Conservation (phyloP, 2,888 invertebrate genomes). For the Drosophila stalkeri region DNA sequence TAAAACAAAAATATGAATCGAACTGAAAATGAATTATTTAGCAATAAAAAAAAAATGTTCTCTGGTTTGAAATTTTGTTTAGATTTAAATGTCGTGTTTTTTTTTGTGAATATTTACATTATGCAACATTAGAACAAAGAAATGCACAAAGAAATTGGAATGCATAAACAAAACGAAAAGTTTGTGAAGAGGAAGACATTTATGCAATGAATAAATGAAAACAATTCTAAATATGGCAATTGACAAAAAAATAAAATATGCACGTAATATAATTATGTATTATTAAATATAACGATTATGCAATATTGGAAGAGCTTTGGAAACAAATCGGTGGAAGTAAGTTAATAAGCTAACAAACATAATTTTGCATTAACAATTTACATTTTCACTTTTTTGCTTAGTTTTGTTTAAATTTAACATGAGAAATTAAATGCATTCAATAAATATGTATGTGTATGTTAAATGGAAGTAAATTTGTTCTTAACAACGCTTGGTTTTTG, state of each 20-base stretch:
- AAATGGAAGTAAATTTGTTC: conserved; percentile 81
- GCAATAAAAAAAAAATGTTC: conserved; percentile 50
- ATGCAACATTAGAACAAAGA: conserved; percentile 64
- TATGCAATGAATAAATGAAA: conserved; percentile 45
- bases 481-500: conserved; percentile 69
- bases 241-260: conserved; percentile 38
- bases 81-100: conserved; percentile 15
- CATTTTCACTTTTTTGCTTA: conserved; percentile 28
- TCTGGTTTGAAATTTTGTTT: conserved; percentile 29
- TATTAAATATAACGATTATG: conserved; percentile 63
- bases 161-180: conserved; percentile 75
- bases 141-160: conserved; percentile 75
- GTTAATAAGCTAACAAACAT: conserved; percentile 74
- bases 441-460: conserved; percentile 65
- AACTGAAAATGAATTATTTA: conserved; percentile 51
- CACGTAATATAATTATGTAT: conserved; percentile 41
- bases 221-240: conserved; percentile 73
- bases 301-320: conserved; percentile 78
- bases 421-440: conserved; percentile 79
- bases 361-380: conserved; percentile 69
- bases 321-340: conserved; percentile 80
- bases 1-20: conserved; percentile 67
- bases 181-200: conserved; percentile 64
- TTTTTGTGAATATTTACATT: conserved; percentile 58
- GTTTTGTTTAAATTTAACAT: conserved; percentile 63